phyloP scores from a whole-genome alignment of 2,888 invertebrate genomes.

The Agonopterix heracliana region DNA sequence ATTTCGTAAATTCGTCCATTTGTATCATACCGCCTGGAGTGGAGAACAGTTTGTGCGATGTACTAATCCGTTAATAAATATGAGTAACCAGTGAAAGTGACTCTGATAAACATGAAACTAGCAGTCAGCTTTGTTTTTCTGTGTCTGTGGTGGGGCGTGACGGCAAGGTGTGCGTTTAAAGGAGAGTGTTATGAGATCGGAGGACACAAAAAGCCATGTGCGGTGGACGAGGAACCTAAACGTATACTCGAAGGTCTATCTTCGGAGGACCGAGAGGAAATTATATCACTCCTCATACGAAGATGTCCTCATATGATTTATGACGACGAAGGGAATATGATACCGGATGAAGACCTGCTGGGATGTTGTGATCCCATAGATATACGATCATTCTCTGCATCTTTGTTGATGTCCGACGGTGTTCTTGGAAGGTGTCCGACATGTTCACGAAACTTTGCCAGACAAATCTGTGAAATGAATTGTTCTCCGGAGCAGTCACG shows the following conservation, averaged over 20 bases:
- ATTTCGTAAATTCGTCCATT: slow-evolving; percentile 14
- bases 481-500: slow-evolving; percentile 84
- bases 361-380: slow-evolving; percentile 80
- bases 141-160: slow-evolving; percentile 33
- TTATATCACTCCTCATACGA: slow-evolving; percentile 50
- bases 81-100: not conserved
- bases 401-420: slow-evolving; percentile 78
- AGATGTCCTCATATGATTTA: slow-evolving; percentile 79
- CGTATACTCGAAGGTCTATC: slow-evolving; percentile 38
- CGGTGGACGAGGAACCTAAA: slow-evolving; percentile 30
- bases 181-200: slow-evolving; percentile 37
- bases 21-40: not conserved
- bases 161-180: slow-evolving; percentile 47
- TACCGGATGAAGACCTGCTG: slow-evolving; percentile 45
- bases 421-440: slow-evolving; percentile 88
- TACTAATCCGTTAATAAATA: not conserved
- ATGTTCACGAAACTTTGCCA: slow-evolving; percentile 85
- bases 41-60: not conserved
- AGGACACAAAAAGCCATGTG: slow-evolving; percentile 41
- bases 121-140: slow-evolving; percentile 21
- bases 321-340: slow-evolving; percentile 46
- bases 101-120: not conserved
- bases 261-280: slow-evolving; percentile 42
- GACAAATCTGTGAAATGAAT: slow-evolving; percentile 86
- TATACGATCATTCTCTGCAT: slow-evolving; percentile 64